Base-by-base conservation (phyloP, 2,113 vertebrate species). In the Syngnathus typhle region DNA sequence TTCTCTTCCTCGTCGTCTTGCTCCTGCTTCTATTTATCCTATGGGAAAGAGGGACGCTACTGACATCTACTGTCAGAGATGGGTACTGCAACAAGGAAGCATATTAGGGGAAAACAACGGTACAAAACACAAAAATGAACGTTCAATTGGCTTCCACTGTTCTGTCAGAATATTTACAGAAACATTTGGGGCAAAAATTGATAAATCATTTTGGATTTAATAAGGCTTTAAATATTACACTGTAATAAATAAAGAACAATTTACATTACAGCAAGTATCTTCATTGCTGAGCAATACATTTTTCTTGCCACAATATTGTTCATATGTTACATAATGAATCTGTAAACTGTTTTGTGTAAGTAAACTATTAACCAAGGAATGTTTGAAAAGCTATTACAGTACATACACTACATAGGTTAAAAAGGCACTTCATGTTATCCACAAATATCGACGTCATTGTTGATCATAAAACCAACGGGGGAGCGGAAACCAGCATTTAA, bases 1-100 rank as follows among this genome's bases (percentile, higher is more conserved):
- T 62, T n/a, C 70, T 83, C 75, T 84, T 81, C 76, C 73, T 84
- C 70, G 75, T 38, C 4, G 71, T 38, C 44, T 81, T 51, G 0
- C 43, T 76, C 16, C 7, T 21, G 64, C 37, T 44, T 32, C 65
- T 64, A 70, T 84, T 80, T 79, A 80, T 80, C 51, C 7, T 38
- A 12, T 12, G n/a, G 1, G 19, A 46, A 15, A 39, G 10, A 5
- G 0, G 1, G 19, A 11, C 69, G 43, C 47, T 70, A 1, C 72
- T 49, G 74, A 81, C 86, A 6, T 70, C 84, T 73, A n/a, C 59
- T 7, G 79, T 1, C 54, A n/a, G 5, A 8, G 13, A 0, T 2
- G 2, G 23, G 5, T 56, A 76, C 21, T 67, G 59, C 72, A 5
- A 9, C 39, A 32, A 58, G 21, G 11, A 52, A 36, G 27, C 5